Evolutionary conservation across 2,797 vertebrate genomes (phyloP).

Genomic region (Rhabdomys pumilio): DNA sequence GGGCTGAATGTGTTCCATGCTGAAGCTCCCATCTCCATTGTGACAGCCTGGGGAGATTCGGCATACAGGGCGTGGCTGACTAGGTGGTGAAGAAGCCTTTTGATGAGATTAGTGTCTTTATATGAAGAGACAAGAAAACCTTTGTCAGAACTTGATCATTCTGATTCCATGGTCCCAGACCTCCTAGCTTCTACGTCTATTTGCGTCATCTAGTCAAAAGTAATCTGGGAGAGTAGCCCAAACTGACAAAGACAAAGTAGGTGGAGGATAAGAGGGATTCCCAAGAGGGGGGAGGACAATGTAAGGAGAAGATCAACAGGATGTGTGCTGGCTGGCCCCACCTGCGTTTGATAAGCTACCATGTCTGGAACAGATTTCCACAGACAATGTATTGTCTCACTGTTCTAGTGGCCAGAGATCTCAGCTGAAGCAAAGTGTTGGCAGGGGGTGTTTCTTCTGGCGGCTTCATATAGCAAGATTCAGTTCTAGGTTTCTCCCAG

Average conservation of each 20-base stretch:
- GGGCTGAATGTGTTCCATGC: background rate
- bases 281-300: background rate
- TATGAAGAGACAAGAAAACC: background rate
- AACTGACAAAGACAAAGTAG: slow-evolving; percentile 8
- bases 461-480: background rate
- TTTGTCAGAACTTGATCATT: background rate
- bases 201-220: background rate
- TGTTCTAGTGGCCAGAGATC: background rate
- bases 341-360: background rate
- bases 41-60: background rate
- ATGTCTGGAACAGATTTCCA: background rate
- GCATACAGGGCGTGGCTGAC: background rate
- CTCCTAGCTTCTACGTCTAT: background rate
- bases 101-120: background rate
- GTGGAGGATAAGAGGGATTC: background rate
- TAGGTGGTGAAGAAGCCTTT: background rate
- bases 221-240: background rate
- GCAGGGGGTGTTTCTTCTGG: background rate
- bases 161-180: background rate
- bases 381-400: background rate
- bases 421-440: background rate
- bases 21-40: background rate
- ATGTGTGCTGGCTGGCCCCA: background rate
- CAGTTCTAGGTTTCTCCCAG: background rate
- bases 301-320: slow-evolving; percentile 3